phyloP scores from a whole-genome alignment of 2,113 vertebrate species.

The Damaliscus lunatus region DNA sequence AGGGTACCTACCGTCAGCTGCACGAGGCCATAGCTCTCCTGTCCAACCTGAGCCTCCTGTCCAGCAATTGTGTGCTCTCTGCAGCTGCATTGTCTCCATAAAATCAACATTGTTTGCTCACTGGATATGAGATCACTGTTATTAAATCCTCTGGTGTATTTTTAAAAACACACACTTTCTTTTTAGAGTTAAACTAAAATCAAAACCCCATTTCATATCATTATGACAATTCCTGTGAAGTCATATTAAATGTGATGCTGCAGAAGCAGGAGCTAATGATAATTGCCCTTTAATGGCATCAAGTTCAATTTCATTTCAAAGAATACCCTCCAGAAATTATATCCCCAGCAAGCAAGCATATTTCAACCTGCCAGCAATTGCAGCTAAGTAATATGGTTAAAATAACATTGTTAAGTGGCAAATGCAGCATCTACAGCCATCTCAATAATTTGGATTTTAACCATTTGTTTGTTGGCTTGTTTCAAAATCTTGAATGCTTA shows the following conservation, averaged over 20 bases:
- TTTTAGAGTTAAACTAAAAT: conserved; percentile 44
- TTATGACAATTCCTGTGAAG: conserved; percentile 35
- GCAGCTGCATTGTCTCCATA: neutral
- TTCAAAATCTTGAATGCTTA: neutral
- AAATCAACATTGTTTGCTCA: neutral
- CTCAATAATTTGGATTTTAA: neutral
- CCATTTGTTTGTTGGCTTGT: neutral
- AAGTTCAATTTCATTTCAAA: conserved; percentile 16
- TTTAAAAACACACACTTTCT: neutral
- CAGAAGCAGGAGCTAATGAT: conserved; percentile 15
- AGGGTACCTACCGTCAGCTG: neutral
- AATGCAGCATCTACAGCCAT: neutral
- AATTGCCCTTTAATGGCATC: conserved; percentile 17
- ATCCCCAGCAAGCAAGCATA: neutral
- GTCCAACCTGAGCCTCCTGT: neutral
- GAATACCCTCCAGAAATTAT: conserved; percentile 40
- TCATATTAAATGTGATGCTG: neutral
- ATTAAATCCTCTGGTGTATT: conserved; percentile 16
- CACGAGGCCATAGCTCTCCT: neutral
- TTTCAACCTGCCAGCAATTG: neutral
- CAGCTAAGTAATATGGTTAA: neutral
- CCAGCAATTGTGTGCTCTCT: neutral
- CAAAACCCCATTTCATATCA: conserved; percentile 30
- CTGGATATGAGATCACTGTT: neutral
- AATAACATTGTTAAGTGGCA: neutral